These are phyloP conservation scores for Eurosta solidaginis DNA, from an alignment of 1,140 invertebrate species.

Conservation along the genomic window DNA sequence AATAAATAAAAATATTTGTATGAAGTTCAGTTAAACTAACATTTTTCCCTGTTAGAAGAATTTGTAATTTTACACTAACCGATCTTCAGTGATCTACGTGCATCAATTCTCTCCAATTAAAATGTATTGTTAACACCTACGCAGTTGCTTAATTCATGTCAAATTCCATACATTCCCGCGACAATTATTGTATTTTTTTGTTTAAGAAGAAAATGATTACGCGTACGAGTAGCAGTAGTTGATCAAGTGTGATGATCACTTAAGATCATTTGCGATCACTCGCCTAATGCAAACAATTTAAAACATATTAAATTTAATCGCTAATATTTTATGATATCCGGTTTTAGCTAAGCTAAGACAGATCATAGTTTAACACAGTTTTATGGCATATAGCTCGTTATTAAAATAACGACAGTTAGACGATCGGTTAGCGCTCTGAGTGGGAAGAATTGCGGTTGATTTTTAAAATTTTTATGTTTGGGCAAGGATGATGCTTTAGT, in stretches of 20 bases:
- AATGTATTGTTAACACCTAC: constrained; percentile 1
- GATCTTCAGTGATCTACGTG: not conserved
- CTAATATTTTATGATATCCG: constrained; percentile 26
- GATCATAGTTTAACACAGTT: not conserved
- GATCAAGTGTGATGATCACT: constrained; percentile 7
- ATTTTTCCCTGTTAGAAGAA: too few relatives aligned
- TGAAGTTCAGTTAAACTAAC: too few relatives aligned
- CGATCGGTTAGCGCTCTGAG: too few relatives aligned
- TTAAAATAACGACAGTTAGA: too few relatives aligned
- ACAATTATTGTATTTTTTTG: not conserved
- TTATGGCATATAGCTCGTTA: too few relatives aligned
- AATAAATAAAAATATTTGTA: too few relatives aligned
- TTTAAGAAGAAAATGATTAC: not conserved
- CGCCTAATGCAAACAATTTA: not conserved
- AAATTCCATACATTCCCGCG: not conserved
- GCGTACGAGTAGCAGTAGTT: too few relatives aligned
- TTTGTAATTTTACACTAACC: not conserved
- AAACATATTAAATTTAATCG: constrained; percentile 3
- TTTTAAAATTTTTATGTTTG: too few relatives aligned
- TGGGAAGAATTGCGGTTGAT: too few relatives aligned
- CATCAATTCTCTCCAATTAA: constrained; percentile 17
- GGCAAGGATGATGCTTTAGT: too few relatives aligned
- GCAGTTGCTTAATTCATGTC: not conserved
- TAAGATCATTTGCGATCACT: not conserved
- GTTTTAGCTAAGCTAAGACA: not conserved